Evolutionary conservation across 2,888 invertebrate genomes (phyloP).

Genomic region (Andrena minutula): DNA sequence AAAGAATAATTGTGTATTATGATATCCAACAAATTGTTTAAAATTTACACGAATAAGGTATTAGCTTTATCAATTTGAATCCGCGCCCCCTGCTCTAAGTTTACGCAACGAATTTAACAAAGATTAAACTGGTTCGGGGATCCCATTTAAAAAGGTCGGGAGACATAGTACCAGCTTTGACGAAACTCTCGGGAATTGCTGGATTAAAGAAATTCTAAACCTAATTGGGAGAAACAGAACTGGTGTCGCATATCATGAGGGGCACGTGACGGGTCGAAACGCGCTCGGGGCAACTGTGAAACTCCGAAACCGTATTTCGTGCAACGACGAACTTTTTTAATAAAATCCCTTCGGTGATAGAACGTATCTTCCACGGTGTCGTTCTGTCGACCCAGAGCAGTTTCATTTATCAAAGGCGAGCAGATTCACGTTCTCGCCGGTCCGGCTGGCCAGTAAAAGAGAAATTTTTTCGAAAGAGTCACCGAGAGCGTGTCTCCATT

Average conservation of each 20-base stretch:
- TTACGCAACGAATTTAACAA: too few relatives aligned
- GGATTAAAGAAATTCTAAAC: neutral
- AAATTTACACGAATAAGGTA: too few relatives aligned
- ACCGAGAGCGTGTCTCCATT: slow-evolving; percentile 51
- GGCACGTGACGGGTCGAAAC: slow-evolving; percentile 17
- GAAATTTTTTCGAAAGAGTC: slow-evolving; percentile 60
- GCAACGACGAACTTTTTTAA: slow-evolving; percentile 53
- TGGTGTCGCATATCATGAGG: neutral
- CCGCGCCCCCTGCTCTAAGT: too few relatives aligned
- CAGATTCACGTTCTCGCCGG: neutral
- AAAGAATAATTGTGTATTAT: too few relatives aligned
- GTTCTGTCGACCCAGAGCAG: neutral
- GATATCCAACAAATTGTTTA: too few relatives aligned
- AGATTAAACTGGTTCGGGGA: too few relatives aligned
- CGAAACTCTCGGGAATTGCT: neutral
- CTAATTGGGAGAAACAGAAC: slow-evolving; percentile 1
- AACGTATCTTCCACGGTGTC: neutral
- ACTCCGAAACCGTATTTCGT: neutral
- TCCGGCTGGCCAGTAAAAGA: slow-evolving; percentile 39
- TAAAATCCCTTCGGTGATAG: slow-evolving; percentile 19
- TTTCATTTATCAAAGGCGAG: slow-evolving; percentile 14
- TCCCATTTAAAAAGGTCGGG: neutral
- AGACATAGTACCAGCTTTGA: neutral
- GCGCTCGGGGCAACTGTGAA: neutral
- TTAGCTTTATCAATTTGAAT: too few relatives aligned